Base-by-base conservation (phyloP, 2,888 invertebrate genomes). In the Smittia aterrima region DNA sequence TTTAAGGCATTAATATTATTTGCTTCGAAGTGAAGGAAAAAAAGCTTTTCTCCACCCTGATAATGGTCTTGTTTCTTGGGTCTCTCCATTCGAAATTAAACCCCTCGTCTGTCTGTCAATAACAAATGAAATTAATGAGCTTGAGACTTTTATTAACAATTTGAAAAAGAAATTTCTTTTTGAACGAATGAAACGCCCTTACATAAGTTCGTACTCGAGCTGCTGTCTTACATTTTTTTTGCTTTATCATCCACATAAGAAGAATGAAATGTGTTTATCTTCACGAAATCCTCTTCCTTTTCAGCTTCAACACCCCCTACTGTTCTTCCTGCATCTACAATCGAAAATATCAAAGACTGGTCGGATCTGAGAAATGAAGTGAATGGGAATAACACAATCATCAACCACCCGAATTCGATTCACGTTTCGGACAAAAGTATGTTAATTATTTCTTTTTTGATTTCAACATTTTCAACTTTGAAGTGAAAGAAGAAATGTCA, bases 1-100 rank as follows among this genome's bases (percentile, higher is more conserved):
- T 72, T 72, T 72, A 62, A 24, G 72, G 62, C 72, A 72, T 72
- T 72, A 72, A 72, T 72, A 58, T 72, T 62, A 62, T 72, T 71
- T 72, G 22, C 38, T 40, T 32, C n/a, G 27, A 58, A 16, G 16
- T 20, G 58, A 58, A 13, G 4, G 9, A 58, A 22, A 58, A 13
- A 58, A 71, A 71, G 53, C 53, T 53, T 71, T 54, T 54, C 25
- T 22, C 2, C 70, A 22, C 18, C 32, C 70, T 25, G 70, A 27
- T 27, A 66, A 58, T 22, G 22, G 58, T 22, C 58, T 58, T 7
- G 22, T 18, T 58, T 47, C 38, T 47, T 7, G 16, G n/a, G n/a
- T n/a, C n/a, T n/a, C n/a, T n/a, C n/a, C n/a, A n/a, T n/a, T n/a
- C n/a, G n/a, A n/a, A n/a, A n/a, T n/a, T n/a, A n/a, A n/a, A n/a